Evolutionary conservation across 2,797 vertebrate genomes (phyloP), one percentile per base, ranked within the genome.

Genomic region (Arnoldichthys spilopterus): DNA sequence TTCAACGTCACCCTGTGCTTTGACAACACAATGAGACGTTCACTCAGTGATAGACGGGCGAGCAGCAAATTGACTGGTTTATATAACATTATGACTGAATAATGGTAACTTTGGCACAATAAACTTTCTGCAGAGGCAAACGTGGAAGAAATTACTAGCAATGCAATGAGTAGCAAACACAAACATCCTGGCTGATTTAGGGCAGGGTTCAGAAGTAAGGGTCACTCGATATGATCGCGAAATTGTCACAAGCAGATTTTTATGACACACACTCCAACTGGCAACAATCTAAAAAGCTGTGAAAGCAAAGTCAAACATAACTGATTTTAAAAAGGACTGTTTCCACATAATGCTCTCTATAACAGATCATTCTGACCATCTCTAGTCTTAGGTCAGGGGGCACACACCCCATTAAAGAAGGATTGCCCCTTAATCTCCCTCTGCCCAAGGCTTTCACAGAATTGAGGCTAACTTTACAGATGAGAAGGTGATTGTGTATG

Each of bases 371-470:
- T 30, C 43, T 37, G 30, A n/a, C 30, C 32, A 37, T 16, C 20
- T 16, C 32, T 9, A 43, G 37, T 40, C 62, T 16, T 20, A 26
- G 62, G 74, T 68, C 64, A 69, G 30, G 6, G 28, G 43, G 47
- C 76, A 70, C n/a, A 43, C 28, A 61, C 40, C n/a, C 54, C n/a
- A 45, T 34, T 69, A 47, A n/a, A 76, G 51, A 12, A 18, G 53
- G 64, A 61, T 22, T 61, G 62, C 28, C 11, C 58, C 58, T 64
- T 32, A 3, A 22, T 6, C 66, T 47, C 22, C 47, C 28, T 68
- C 5, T n/a, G 11, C 6, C 20, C 32, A 20, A 26, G 43, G 75
- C 7, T 34, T 70, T 26, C 12, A 49, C 28, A 53, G 28, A 26
- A 22, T 56, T 69, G 40, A 20, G 37, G 28, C 47, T 70, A 53